phyloP scores from a whole-genome alignment of 2,888 invertebrate genomes.

The Dastarcus helophoroides region DNA sequence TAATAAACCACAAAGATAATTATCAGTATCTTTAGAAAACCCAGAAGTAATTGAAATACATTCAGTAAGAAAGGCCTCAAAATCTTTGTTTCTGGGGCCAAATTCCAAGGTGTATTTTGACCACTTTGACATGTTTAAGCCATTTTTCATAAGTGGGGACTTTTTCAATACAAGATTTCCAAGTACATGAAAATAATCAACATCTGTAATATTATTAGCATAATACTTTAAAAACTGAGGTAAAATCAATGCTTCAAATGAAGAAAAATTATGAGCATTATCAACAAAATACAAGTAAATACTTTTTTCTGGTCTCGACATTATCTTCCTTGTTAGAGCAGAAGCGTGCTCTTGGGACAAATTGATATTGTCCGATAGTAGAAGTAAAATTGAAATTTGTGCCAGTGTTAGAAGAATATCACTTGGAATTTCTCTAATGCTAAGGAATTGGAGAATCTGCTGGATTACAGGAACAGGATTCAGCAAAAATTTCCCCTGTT shows the following conservation, averaged over 20 bases:
- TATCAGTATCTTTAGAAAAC: conserved; percentile 35
- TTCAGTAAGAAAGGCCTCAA: too few species aligned
- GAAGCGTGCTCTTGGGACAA: conserved; percentile 64
- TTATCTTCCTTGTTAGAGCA: conserved; percentile 51
- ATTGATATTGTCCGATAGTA: conserved; percentile 49
- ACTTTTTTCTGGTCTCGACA: conserved; percentile 44
- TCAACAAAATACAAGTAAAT: conserved; percentile 54
- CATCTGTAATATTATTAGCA: conserved; percentile 42
- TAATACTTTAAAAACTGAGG: conserved; percentile 54
- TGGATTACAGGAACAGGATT: conserved; percentile 49
- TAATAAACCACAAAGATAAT: conserved; percentile 41
- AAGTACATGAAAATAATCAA: conserved; percentile 46
- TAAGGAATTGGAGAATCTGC: conserved; percentile 43
- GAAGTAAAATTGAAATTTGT: conserved; percentile 46
- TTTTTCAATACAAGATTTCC: conserved; percentile 56
- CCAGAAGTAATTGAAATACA: conserved; percentile 32
- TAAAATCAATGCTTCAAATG: conserved; percentile 62
- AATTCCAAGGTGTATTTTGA: conserved; percentile 54
- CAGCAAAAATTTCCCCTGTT: conserved; percentile 50
- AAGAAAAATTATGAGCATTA: conserved; percentile 51
- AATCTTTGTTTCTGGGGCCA: conserved; percentile 33
- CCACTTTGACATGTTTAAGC: conserved; percentile 51
- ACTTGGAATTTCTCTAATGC: conserved; percentile 37
- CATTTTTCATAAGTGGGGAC: conserved; percentile 49
- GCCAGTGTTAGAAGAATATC: conserved; percentile 40